Base-by-base conservation (phyloP, 2,797 vertebrate genomes). In the Sebastes vulpes region DNA sequence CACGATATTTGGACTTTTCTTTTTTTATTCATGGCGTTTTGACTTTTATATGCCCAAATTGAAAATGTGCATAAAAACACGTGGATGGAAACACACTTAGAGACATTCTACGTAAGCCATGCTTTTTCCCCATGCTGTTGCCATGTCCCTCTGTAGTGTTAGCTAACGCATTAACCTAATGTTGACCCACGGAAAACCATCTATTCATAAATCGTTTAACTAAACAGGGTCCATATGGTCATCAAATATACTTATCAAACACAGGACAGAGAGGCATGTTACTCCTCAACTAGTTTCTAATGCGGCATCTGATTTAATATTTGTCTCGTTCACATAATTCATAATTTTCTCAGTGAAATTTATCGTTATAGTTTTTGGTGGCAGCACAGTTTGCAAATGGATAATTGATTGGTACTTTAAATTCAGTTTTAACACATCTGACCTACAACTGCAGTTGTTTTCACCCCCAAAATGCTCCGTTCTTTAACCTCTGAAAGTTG, bases 121-220 rank as follows among this genome's bases (percentile, higher is more conserved):
- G n/a, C 38, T 42, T 42, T 42, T 46, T 32, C 16, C 12, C 9
- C 12, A 3, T 11, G 52, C 29, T 18, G 31, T 23, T 50, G 29
- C 25, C 9, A 5, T 57, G 7, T 23, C 11, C 42, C 52, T 61
- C 50, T 48, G 9, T 9, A 63, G 29, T 61, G 58, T 77, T 53
- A 57, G 74, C 56, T 29, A 52, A 82, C 56, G 46, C 28, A 71
- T 61, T 26, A 78, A 65, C 42, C 53, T 53, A 60, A 63, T 81
- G 38, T 86, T 90, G 77, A 83, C 79, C 57, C 2, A 65, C 1
- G 46, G 26, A 75, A 80, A 82, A 21, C 12, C 35, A 25, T 35
- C 23, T 8, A 65, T 79, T 76, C 46, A 25, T 65, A 76, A 61
- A 75, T 50, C 1, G 12, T 54, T 64, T n/a, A 42, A 46, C 52